phyloP scores from a whole-genome alignment of 2,797 vertebrate genomes.

The Rhabdophis nuchalis region DNA sequence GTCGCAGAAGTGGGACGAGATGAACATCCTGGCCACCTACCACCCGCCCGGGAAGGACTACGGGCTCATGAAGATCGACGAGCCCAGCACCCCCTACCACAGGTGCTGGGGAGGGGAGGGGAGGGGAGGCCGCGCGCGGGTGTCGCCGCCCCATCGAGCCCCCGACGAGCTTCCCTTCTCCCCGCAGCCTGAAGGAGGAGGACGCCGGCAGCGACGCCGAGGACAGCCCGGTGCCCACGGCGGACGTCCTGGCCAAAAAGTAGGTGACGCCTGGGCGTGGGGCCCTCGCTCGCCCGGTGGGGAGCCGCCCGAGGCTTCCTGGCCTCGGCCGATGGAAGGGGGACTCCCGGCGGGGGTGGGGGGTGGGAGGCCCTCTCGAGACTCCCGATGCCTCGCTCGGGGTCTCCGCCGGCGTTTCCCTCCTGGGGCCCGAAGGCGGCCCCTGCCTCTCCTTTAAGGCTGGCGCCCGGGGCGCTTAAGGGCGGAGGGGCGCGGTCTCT shows the following conservation, averaged over 20 bases:
- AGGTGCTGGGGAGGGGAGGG: slow-evolving; percentile 68
- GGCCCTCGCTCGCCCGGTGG: accelerated
- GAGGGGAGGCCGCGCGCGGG: too few species aligned
- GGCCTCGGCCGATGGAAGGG: neutral
- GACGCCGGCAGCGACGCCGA: slow-evolving; percentile 89
- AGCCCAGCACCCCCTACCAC: slow-evolving; percentile 94
- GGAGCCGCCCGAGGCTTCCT: neutral
- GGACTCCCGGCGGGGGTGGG: neutral
- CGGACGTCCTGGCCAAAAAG: slow-evolving; percentile 88
- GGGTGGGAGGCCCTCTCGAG: too few species aligned
- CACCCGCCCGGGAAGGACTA: slow-evolving; percentile 97
- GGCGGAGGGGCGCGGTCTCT: neutral
- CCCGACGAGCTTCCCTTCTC: neutral
- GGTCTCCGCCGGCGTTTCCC: neutral
- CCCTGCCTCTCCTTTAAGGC: too few species aligned
- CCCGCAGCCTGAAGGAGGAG: slow-evolving; percentile 73
- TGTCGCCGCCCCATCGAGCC: neutral
- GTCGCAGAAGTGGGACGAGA: slow-evolving; percentile 98
- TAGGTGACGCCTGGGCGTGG: slow-evolving; percentile 70
- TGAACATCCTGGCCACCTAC: slow-evolving; percentile 98
- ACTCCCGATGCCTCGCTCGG: neutral
- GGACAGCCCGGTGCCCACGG: slow-evolving; percentile 71
- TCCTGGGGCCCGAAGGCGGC: neutral
- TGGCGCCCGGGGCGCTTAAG: too few species aligned
- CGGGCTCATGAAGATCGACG: slow-evolving; percentile 98